Evolutionary conservation across 1,140 invertebrate species (phyloP).

Genomic region (Macrosteles quadrilineatus): DNA sequence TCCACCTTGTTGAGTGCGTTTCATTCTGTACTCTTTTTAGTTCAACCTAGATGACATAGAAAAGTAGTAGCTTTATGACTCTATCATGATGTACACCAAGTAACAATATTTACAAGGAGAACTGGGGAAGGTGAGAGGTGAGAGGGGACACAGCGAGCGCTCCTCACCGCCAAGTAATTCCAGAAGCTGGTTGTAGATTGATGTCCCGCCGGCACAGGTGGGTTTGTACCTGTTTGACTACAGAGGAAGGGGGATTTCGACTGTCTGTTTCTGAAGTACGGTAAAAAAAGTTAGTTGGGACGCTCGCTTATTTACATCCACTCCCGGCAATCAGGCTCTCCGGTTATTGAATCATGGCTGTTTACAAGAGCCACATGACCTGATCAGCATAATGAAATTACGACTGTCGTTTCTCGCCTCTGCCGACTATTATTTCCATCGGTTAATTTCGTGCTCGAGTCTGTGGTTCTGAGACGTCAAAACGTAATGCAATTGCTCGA

Average conservation of each 20-base stretch:
- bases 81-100: too few species aligned
- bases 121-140: too few species aligned
- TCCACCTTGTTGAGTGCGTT: too few species aligned
- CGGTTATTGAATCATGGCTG: constrained; percentile 12
- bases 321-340: not conserved
- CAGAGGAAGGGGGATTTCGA: constrained; percentile 6
- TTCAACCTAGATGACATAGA: too few species aligned
- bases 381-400: constrained; percentile 25
- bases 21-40: too few species aligned
- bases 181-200: constrained; percentile 21
- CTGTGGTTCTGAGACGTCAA: too few species aligned
- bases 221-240: constrained; percentile 23
- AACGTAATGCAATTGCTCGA: too few species aligned
- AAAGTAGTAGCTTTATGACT: too few species aligned
- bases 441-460: not conserved
- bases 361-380: constrained; percentile 7
- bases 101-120: too few species aligned
- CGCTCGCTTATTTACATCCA: constrained; percentile 12
- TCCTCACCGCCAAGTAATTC: constrained; percentile 24
- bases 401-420: not conserved
- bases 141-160: not conserved
- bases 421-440: not conserved
- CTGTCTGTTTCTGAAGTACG: constrained; percentile 25
- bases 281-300: constrained; percentile 18
- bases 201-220: constrained; percentile 17